A percentile compares a stretch with the other conserved stretches of the same genome.
These are phyloP conservation scores for Herminia tarsipennalis DNA, from an alignment of 2,888 invertebrate species.

Conservation along the genomic window DNA sequence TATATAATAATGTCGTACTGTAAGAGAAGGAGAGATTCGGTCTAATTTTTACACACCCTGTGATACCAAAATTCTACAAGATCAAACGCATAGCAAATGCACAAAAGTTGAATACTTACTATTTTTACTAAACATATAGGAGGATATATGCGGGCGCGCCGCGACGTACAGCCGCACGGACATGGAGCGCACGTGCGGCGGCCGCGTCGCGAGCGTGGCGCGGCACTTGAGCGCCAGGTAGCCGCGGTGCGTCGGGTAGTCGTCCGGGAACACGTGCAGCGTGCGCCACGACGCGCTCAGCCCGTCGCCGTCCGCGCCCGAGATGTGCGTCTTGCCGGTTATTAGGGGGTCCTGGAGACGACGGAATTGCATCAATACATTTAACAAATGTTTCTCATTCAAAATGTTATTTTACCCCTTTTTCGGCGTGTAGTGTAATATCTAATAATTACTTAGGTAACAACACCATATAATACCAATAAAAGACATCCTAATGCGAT, in stretches of 20 bases:
- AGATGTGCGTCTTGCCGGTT: conserved; percentile 70
- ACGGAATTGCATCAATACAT: neutral
- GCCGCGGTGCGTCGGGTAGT: conserved; percentile 75
- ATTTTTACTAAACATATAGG: conserved; percentile 82
- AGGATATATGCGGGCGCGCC: conserved; percentile 75
- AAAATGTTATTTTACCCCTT: too few species aligned
- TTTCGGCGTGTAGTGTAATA: too few species aligned
- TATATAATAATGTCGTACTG: too few species aligned
- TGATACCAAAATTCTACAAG: too few species aligned
- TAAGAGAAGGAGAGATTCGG: too few species aligned
- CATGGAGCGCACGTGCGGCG: conserved; percentile 72
- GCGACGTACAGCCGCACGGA: conserved; percentile 77
- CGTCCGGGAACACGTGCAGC: conserved; percentile 74
- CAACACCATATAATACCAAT: too few species aligned
- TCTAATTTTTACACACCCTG: too few species aligned
- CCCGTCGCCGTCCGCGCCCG: conserved; percentile 75
- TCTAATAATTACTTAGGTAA: too few species aligned
- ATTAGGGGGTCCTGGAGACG: conserved; percentile 70
- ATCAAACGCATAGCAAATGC: too few species aligned
- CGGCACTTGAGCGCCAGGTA: conserved; percentile 74
- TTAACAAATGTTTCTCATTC: too few species aligned
- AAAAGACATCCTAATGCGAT: too few species aligned
- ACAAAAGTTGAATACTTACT: conserved; percentile 77
- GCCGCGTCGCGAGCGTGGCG: conserved; percentile 69
- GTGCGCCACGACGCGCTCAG: conserved; percentile 78